Conservation (phyloP, 2,113 vertebrate species). For the Oncorhynchus keta region DNA sequence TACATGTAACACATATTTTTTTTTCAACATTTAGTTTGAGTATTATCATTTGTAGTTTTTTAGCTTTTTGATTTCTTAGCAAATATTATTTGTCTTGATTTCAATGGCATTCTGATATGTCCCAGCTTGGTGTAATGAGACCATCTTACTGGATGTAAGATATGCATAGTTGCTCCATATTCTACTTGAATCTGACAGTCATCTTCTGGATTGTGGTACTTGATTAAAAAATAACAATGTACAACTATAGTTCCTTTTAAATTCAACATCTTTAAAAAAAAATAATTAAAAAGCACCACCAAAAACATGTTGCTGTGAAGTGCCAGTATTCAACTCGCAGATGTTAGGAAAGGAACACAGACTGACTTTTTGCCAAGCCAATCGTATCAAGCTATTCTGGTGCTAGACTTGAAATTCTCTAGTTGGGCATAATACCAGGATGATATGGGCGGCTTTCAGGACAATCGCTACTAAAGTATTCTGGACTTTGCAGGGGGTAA, state of each 20-base stretch:
- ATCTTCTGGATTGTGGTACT: conserved; percentile 33
- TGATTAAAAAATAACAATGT: conserved; percentile 42
- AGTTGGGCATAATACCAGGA: conserved; percentile 29
- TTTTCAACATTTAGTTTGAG: too few relatives aligned
- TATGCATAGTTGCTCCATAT: conserved; percentile 57
- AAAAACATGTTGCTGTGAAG: conserved; percentile 21
- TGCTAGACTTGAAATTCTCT: conserved; percentile 47
- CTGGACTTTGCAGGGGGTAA: conserved; percentile 20
- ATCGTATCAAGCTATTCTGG: conserved; percentile 42
- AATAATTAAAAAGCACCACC: conserved; percentile 25
- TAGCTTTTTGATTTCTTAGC: conserved; percentile 29
- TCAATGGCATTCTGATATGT: conserved; percentile 54
- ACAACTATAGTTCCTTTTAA: conserved; percentile 29
- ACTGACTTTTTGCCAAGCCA: conserved; percentile 11
- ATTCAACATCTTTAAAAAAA: conserved; percentile 1
- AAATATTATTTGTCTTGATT: conserved; percentile 20
- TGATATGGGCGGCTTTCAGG: conserved; percentile 14
- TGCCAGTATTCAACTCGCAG: too few relatives aligned
- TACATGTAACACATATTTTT: conserved; percentile 31
- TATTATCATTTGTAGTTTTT: conserved; percentile 36
- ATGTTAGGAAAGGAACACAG: too few relatives aligned
- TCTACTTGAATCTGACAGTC: conserved; percentile 61
- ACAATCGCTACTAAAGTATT: conserved; percentile 34
- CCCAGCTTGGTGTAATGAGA: conserved; percentile 26
- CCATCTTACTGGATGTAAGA: conserved; percentile 36